These are phyloP conservation scores for Ganaspis sp. DNA, from an alignment of 1,140 invertebrate species.

Conservation along the genomic window DNA sequence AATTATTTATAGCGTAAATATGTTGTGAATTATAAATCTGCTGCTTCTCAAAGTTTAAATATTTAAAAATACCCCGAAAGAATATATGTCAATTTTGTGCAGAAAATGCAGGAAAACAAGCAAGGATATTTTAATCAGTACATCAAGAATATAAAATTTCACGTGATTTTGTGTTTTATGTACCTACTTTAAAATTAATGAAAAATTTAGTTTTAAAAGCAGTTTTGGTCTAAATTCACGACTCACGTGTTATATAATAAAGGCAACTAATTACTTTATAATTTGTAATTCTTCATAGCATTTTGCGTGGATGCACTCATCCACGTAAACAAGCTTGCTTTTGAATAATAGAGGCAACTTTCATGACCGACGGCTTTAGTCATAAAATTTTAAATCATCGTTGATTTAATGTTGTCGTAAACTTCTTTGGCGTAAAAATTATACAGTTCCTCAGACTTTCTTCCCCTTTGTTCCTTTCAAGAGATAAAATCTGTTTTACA, in stretches of 20 bases:
- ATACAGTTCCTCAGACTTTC: background rate
- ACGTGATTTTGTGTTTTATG: background rate
- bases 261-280: background rate
- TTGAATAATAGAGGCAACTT: constrained; percentile 6
- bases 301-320: background rate
- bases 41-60: too few relatives aligned
- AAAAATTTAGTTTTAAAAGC: background rate
- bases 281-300: background rate
- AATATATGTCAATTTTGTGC: too few relatives aligned
- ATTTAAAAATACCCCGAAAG: too few relatives aligned
- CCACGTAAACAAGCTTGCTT: background rate
- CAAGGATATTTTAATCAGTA: too few relatives aligned
- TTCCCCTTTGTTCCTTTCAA: background rate
- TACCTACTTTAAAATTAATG: background rate
- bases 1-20: too few relatives aligned
- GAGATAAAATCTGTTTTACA: background rate
- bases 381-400: constrained; percentile 27
- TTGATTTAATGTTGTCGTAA: constrained; percentile 19
- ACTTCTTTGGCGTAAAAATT: constrained; percentile 21
- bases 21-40: too few relatives aligned
- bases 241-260: background rate
- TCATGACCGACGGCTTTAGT: constrained; percentile 16
- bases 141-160: background rate
- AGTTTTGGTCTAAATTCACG: background rate
- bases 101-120: too few relatives aligned